Base-by-base conservation (phyloP, 2,888 invertebrate species). In the Tinea trinotella region DNA sequence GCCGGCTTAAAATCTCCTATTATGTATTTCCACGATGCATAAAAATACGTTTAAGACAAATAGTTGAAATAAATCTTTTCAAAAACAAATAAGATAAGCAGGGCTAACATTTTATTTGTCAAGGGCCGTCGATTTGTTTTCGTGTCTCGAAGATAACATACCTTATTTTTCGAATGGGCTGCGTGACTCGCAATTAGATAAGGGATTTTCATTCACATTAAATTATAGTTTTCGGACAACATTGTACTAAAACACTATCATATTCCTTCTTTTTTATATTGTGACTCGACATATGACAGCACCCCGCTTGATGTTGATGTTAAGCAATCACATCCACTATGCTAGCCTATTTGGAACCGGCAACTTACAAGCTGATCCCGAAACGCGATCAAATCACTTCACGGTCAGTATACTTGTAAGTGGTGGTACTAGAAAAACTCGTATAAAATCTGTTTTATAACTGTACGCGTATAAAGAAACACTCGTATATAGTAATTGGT, bases 101-200 rank as follows among this genome's bases (percentile, higher is more conserved):
- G 20, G 54, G 54, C 19, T 24, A 24, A 50, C 50, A 48, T 48
- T 54, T 48, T 54, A 54, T 49, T 54, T 54, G 48, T 54, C 49
- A 35, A 49, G 48, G 48, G n/a, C 22, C 53, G 19, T 49, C 54
- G 52, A 53, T 48, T 53, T 50, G 50, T 50, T 50, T 50, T 50
- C 56, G 56, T 55, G 40, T 49, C 52, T 35, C 13, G 54, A 52
- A 46, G 59, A 58, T 58, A 59, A 57, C 57, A 56, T 57, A 50
- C 55, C 55, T 36, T 30, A 50, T 18, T 44, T 59, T 54, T 56
- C 52, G 53, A 50, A 54, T 54, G 40, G 55, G 35, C 54, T 55
- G 57, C 59, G 58, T 59, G 56, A 59, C 58, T 54, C 50, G 52
- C 55, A 56, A 54, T 54, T 53, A 58, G 56, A 57, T 57, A 57